Evolutionary conservation across 2,797 vertebrate genomes (phyloP).

Genomic region (Characodon lateralis): DNA sequence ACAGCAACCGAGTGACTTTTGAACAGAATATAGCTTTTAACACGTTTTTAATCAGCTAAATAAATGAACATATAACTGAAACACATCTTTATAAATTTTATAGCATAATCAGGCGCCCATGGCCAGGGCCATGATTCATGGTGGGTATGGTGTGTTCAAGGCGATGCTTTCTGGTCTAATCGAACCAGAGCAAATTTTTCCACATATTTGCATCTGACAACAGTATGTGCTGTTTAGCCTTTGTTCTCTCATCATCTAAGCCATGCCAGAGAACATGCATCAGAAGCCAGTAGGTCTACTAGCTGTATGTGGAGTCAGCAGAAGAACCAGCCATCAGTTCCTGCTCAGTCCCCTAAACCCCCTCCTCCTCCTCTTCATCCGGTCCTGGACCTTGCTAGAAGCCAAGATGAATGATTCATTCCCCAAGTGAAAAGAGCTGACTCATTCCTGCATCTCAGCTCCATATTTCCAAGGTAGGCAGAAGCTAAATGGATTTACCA

Average conservation of each 20-base stretch:
- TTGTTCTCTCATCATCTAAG: background rate
- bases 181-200: no score
- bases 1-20: background rate
- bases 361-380: conserved; percentile 30
- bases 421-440: conserved; percentile 71
- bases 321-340: conserved; percentile 71
- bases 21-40: no score
- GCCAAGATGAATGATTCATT: conserved; percentile 83
- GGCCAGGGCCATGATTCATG: no score
- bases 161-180: background rate
- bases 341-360: conserved; percentile 60
- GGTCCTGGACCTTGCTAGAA: conserved; percentile 62
- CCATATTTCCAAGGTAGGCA: conserved; percentile 70
- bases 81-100: background rate
- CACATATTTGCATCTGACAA: background rate
- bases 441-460: conserved; percentile 69
- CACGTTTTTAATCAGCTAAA: no score
- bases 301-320: conserved; percentile 66
- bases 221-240: conserved; percentile 1
- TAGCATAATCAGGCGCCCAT: background rate
- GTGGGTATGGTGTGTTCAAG: background rate
- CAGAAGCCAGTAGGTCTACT: conserved; percentile 22
- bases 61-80: no score
- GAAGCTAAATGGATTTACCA: conserved; percentile 69
- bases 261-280: conserved; percentile 5